A percentile compares a stretch with the other conserved stretches of the same genome.
These are phyloP conservation scores for Chelonoidis abingdonii DNA, from an alignment of 2,113 vertebrate genomes.

Conservation along the genomic window DNA sequence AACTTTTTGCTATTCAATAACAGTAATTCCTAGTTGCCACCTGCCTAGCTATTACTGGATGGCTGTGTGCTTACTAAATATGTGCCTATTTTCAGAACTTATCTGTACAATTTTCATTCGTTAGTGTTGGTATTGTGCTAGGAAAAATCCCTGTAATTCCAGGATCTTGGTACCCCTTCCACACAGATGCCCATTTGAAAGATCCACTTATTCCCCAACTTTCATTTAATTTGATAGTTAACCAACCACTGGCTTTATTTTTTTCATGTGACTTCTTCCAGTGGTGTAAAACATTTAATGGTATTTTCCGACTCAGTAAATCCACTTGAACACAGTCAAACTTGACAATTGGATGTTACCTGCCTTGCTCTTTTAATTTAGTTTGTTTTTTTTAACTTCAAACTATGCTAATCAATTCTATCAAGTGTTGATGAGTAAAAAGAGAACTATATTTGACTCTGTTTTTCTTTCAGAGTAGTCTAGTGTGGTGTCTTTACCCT, in stretches of 20 bases:
- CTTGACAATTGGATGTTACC: not conserved
- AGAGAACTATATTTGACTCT: not conserved
- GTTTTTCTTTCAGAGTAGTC: not conserved
- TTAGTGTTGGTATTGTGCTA: not conserved
- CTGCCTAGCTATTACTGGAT: too few relatives aligned
- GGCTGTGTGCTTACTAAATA: too few relatives aligned
- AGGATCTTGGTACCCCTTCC: not conserved
- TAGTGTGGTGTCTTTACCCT: not conserved
- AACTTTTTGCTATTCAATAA: too few relatives aligned
- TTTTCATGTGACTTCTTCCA: not conserved
- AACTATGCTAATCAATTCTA: not conserved
- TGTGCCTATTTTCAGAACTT: not conserved
- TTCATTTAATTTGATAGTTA: not conserved
- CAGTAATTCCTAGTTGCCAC: too few relatives aligned
- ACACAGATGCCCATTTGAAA: not conserved
- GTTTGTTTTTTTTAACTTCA: conserved; percentile 23
- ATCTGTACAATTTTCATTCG: not conserved
- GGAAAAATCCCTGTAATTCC: not conserved
- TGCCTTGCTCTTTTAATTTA: not conserved
- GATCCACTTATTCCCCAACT: not conserved
- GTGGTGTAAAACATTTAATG: not conserved
- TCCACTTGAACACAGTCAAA: not conserved
- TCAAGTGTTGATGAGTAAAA: not conserved
- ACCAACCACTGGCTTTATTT: not conserved
- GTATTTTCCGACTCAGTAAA: not conserved